These are phyloP conservation scores for Sturnira hondurensis DNA, from an alignment of 2,113 vertebrate genomes.

Conservation along the genomic window DNA sequence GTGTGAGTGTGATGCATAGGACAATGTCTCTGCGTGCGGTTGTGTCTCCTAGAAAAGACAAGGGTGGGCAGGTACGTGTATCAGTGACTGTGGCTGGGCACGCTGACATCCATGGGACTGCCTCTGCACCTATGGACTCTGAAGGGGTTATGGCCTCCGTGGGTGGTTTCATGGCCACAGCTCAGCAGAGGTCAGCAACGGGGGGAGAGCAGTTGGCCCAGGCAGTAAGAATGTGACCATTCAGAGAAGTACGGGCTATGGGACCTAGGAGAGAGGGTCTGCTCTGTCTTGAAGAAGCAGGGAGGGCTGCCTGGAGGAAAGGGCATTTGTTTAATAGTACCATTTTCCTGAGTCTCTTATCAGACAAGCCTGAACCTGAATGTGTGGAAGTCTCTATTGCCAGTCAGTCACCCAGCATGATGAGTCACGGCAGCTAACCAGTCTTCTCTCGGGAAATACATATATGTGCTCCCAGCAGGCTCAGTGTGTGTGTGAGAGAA, in stretches of 20 bases:
- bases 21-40: not conserved
- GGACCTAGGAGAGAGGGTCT: not conserved
- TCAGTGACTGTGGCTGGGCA: not conserved
- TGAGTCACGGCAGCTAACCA: not conserved
- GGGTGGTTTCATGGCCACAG: not conserved
- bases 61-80: not conserved
- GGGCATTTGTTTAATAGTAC: not conserved
- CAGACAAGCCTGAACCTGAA: not conserved
- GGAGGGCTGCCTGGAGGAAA: not conserved
- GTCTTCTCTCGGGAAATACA: not conserved
- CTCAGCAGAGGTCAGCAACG: not conserved
- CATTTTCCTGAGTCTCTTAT: not conserved
- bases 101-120: accelerated
- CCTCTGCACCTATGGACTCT: accelerated
- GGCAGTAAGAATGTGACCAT: not conserved
- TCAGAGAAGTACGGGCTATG: not conserved
- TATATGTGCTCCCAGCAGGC: not conserved
- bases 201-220: not conserved
- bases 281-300: not conserved
- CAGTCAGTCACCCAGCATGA: not conserved
- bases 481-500: accelerated
- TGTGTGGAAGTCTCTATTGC: not conserved
- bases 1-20: not conserved
- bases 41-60: not conserved
- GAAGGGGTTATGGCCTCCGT: not conserved